phyloP scores from a whole-genome alignment of 2,888 invertebrate genomes.

The Loripinus fragilis region DNA sequence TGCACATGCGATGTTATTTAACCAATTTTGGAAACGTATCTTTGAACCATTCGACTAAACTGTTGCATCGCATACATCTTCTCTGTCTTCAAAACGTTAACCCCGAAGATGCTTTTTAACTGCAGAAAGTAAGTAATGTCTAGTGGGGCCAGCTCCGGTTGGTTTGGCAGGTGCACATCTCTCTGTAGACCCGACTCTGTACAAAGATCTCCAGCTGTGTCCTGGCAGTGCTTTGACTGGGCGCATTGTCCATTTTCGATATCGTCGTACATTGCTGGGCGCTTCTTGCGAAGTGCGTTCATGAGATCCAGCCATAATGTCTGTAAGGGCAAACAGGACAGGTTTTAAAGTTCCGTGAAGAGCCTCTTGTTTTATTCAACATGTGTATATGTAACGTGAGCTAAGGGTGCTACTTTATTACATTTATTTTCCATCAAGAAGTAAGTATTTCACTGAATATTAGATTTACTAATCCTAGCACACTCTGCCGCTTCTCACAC shows the following conservation, averaged over 20 bases:
- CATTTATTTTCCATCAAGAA: constrained; percentile 16
- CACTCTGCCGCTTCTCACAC: constrained; percentile 18
- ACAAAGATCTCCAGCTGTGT: constrained; percentile 9
- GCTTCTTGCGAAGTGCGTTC: constrained; percentile 20
- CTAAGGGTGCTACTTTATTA: neutral
- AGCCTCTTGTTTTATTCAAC: constrained; percentile 10
- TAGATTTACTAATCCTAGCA: constrained; percentile 1
- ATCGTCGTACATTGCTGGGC: constrained; percentile 16
- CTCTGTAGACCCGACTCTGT: constrained; percentile 14
- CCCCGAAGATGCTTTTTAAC: constrained; percentile 17
- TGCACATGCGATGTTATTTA: constrained; percentile 22
- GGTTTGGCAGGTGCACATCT: constrained; percentile 17
- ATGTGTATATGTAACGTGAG: neutral
- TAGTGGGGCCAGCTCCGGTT: constrained; percentile 20
- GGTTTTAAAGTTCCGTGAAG: constrained; percentile 13
- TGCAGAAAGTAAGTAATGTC: constrained; percentile 25
- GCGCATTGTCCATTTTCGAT: constrained; percentile 17
- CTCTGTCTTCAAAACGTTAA: constrained; percentile 12
- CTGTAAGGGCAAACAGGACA: constrained; percentile 17
- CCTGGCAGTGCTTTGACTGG: constrained; percentile 10
- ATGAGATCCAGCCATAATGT: constrained; percentile 22
- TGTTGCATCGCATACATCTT: constrained; percentile 11
- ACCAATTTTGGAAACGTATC: constrained; percentile 17
- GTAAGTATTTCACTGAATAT: constrained; percentile 7
- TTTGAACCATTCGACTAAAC: too few relatives aligned